Base-by-base conservation (phyloP, 2,113 vertebrate genomes). In the Microcebus jonahi region DNA sequence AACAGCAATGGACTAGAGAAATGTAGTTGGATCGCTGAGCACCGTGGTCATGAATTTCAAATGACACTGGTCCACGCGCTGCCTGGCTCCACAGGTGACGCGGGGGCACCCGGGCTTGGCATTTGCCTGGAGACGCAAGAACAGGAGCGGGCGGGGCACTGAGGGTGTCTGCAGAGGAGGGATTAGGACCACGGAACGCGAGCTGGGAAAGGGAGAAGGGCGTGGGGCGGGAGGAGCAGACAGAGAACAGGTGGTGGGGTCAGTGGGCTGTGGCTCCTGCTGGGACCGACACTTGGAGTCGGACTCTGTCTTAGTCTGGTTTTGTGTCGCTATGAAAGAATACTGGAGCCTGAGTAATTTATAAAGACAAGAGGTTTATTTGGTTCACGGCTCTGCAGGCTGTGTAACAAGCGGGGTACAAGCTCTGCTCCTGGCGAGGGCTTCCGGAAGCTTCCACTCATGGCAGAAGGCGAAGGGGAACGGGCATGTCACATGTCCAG, bases 191-290 rank as follows among this genome's bases (percentile, higher is more conserved):
- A 1, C 1, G 7, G 50, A 9, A 0, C 10, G 23, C 31, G 65
- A 81, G 39, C 75, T 50, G 7, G 39, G 73, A 6, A 0, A 39
- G 67, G 27, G 21, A 70, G n/a, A 45, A 79, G 39, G 50, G 13
- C 3, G 0, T 31, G 55, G 27, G 10, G 31, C 59, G 63, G 57
- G 80, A 11, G 0, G 29, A 31, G 67, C 9, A 23, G 79, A 61
- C 34, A 7, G 29, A 15, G n/a, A 53, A 61, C 88, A 65, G 57
- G 70, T n/a, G 8, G 2, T 18, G 6, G 79, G 13, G 68, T 53
- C 1, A 0, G n/a, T 23, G 36, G 13, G 12, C 13, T 65, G 29
- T 8, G 7, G 82, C 31, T 9, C 42, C 75, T 83, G 73, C 71
- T 3, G 11, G 39, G 39, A 34, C 1, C 45, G 23, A 53, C 20